Base-by-base conservation (phyloP, 2,797 vertebrate genomes). In the Chelidonichthys spinosus region DNA sequence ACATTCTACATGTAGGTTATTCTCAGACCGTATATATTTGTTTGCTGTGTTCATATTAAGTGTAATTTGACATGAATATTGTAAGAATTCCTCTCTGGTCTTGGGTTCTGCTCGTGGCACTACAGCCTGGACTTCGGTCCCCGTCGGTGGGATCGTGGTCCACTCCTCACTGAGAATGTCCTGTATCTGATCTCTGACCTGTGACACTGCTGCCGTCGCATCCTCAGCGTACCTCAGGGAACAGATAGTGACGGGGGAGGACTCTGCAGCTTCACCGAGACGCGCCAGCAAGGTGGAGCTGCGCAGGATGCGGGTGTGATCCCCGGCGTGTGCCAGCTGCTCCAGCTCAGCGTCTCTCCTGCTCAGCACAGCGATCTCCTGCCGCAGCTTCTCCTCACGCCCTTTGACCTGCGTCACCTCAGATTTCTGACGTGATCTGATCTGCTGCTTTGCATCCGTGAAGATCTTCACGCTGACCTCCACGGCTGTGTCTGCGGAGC, bases 21-120 rank as follows among this genome's bases (percentile, higher is more conserved):
- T 6, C 9, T 2, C 0, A 0, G 0, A 0, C 0, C 3, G 0
- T 5, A 72, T 3, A 4, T 0, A 7, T 10, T 0, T 44, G 10
- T 52, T 2, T 36, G 63, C 43, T 15, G 75, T 56, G 58, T n/a
- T 43, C 14, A 0, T 0, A 53, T 72, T 43, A 49, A 49, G 49
- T 46, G 40, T 55, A 13, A 72, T 36, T 46, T 8, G 9, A 60
- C 7, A 3, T 5, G 33, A 14, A 36, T 62, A 50, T 17, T 62
- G 5, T 0, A 72, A 2, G 39, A 78, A 67, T 2, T 39, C 58
- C 11, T 0, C 33, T 52, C 69, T 65, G 46, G 61, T 70, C 37
- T n/a, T 50, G 2, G 58, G 76, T 10, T 72, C 69, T n/a, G 6
- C n/a, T 4, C 43, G 60, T 59, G 44, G 66, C 11, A 11, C 9